Evolutionary conservation across 2,888 invertebrate genomes (phyloP), one percentile per base, ranked within the genome.

Genomic region (Melolontha melolontha): DNA sequence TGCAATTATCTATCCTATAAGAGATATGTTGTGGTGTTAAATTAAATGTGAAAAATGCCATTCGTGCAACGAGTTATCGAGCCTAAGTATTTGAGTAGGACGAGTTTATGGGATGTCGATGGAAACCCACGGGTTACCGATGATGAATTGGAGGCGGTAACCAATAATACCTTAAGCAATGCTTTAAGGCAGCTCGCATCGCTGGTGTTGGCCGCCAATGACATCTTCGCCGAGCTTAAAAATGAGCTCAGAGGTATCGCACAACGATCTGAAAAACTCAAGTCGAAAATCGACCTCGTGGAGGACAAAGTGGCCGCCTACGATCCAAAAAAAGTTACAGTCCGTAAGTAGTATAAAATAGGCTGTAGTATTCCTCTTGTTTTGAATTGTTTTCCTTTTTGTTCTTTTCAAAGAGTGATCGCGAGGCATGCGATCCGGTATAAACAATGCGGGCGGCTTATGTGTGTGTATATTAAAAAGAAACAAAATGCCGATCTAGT

Each of bases 301-400:
- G 91, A 91, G 80, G 89, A 88, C 75, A 87, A 88, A 78, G 91
- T 94, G 77, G 87, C 87, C 78, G 86, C 86, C 72, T 91, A 90
- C 84, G 94, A 96, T 84, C 95, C 96, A 70, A 95, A 94, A 87
- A 91, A 91, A 84, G 93, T 95, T 82, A 90, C 94, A 91, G 95
- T 96, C 87, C 95, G 96, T 96, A 87, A 96, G 96, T 96, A 86
- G 64, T 71, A 34, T 1, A 34, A 34, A 8, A 34, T 34, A 34
- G 7, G 34, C 10, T 6, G 34, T 34, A 34, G 10, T 10, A 34
- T 34, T 34, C 49, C 55, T 14, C n/a, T 70, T 70, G 67, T 71
- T 67, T 67, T 10, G 29, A 51, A 16, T 12, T 12, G 11, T 12
- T 51, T 14, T 22, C n/a, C 17, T 22, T 12, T 52, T 52, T 12